Base-by-base conservation (phyloP, 30 jellyfish, hydroid and myxozoan genomes). In the Catostylus mosaicus region DNA sequence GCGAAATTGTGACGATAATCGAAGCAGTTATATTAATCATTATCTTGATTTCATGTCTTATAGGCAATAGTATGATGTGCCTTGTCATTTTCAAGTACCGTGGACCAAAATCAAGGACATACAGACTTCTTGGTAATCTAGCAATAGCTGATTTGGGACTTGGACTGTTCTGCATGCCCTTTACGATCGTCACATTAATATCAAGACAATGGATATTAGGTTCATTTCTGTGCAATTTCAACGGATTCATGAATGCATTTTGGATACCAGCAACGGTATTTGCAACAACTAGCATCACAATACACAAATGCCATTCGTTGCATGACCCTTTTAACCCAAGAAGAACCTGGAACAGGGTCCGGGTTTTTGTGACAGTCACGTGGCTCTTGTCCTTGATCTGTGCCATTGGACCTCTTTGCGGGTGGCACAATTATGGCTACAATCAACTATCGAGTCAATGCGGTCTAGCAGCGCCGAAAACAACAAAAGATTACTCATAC, bases 191-290 rank as follows among this genome's bases (percentile, higher is more conserved):
- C n/a, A 66, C 90, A 11, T 40, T 80, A 84, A 22, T 80, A 1
- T 30, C 90, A 19, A 48, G 43, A 27, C 54, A 52, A 23, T 85
- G 95, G 95, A 31, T 62, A 18, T 77, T 85, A 0, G 95, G 95
- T 14, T 27, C 82, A 6, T 18, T 60, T 6, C 61, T 85, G 11
- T 85, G 95, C 47, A n/a, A 73, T 14, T 30, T 65, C 8, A 74
- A 85, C 67, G 95, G 95, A 18, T 85, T 85, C 40, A 61, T 85
- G 88, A 85, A 62, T 31, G 79, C 86, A 29, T 74, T 85, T 32
- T 85, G 95, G 95, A 67, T 85, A 43, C 84, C 95, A 29, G 95
- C 89, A 1, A 57, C 88, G 29, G 72, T 85, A 9, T 85, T 85
- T 54, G 57, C 95, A 48, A 65, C 86, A 23, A 74, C 95, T 11